Conservation (phyloP, 2,888 invertebrate species). For the Agriotes lineatus region DNA sequence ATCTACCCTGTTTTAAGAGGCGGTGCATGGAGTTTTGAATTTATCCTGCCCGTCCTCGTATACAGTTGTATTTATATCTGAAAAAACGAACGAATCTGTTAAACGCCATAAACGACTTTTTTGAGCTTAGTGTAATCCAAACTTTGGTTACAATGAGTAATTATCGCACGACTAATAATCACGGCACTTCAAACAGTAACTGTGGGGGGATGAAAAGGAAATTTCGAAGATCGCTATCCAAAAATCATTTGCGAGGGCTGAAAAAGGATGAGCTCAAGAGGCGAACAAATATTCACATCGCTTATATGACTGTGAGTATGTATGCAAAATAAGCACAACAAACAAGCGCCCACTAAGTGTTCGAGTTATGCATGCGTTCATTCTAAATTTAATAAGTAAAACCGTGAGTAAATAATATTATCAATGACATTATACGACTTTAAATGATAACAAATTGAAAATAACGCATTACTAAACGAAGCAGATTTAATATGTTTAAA, state of each 20-base stretch:
- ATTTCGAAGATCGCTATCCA: slow-evolving; percentile 66
- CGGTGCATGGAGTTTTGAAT: slow-evolving; percentile 26
- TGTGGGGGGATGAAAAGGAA: slow-evolving; percentile 26
- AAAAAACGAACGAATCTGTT: background rate
- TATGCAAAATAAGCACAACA: background rate
- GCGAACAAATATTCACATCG: slow-evolving; percentile 80
- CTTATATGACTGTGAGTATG: slow-evolving; percentile 89
- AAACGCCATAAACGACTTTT: slow-evolving; percentile 2
- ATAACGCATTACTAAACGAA: no score
- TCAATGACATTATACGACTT: no score
- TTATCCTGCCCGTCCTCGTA: background rate
- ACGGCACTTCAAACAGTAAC: background rate
- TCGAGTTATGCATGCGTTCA: background rate
- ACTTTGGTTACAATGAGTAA: background rate
- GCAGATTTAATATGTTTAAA: no score
- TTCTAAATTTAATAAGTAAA: no score
- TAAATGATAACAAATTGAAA: no score
- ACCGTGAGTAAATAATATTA: no score
- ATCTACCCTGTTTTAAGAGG: slow-evolving; percentile 28
- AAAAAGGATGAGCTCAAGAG: slow-evolving; percentile 81
- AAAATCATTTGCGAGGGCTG: slow-evolving; percentile 81
- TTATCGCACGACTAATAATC: background rate
- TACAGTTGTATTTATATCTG: background rate
- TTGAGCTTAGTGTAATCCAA: no score
- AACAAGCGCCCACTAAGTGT: background rate